Percentiles rank a stretch among this genome's conserved stretches.
These are phyloP conservation scores for Rhodophaea formosa DNA, from an alignment of 2,888 invertebrate genomes.

Conservation along the genomic window DNA sequence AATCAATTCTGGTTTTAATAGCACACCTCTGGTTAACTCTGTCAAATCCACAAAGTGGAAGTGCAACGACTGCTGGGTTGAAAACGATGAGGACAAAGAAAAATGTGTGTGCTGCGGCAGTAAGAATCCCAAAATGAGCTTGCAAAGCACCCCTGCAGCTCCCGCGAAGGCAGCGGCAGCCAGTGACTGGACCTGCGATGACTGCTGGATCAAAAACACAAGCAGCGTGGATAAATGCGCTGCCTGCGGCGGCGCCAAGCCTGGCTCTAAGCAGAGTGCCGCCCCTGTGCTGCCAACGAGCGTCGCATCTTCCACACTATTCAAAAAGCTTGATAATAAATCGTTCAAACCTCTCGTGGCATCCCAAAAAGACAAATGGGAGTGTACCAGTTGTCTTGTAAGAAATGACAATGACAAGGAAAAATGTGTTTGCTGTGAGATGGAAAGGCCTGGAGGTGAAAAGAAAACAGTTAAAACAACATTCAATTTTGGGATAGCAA, in stretches of 20 bases:
- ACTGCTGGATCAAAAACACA: constrained; percentile 55
- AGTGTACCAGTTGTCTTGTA: constrained; percentile 60
- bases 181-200: constrained; percentile 48
- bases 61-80: constrained; percentile 52
- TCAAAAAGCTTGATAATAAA: constrained; percentile 26
- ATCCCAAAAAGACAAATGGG: constrained; percentile 55
- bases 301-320: constrained; percentile 5
- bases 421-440: constrained; percentile 60
- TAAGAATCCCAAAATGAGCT: constrained; percentile 33
- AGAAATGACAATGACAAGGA: constrained; percentile 48
- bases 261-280: constrained; percentile 29
- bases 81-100: constrained; percentile 39
- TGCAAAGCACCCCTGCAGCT: not conserved
- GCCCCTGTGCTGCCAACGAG: constrained; percentile 15
- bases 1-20: constrained; percentile 21
- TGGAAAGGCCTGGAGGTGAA: constrained; percentile 36
- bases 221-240: constrained; percentile 45
- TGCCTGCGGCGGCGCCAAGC: constrained; percentile 48
- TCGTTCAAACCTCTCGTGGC: constrained; percentile 40
- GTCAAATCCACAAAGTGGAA: constrained; percentile 45
- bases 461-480: constrained; percentile 34
- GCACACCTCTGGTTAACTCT: constrained; percentile 22
- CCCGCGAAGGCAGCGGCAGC: constrained; percentile 15
- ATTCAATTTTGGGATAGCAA: constrained; percentile 48
- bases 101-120: constrained; percentile 51